phyloP scores from a whole-genome alignment of 1,140 invertebrate genomes.

The Coelopa frigida region DNA sequence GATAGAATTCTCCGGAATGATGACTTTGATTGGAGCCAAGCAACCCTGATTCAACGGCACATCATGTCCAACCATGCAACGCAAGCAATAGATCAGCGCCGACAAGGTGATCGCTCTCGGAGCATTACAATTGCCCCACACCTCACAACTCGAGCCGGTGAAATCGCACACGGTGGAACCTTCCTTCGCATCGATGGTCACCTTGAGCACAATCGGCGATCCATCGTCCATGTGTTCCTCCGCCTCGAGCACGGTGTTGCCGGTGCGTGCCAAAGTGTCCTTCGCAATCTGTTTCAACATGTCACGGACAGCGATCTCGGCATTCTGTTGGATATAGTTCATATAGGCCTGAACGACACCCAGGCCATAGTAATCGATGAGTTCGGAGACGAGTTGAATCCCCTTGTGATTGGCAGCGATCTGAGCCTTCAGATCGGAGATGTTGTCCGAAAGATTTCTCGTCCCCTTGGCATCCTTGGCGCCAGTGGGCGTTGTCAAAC shows the following conservation, averaged over 20 bases:
- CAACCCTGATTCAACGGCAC: constrained; percentile 96
- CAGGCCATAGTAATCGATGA: constrained; percentile 86
- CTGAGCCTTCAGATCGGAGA: constrained; percentile 94
- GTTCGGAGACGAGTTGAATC: constrained; percentile 77
- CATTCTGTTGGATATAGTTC: constrained; percentile 90
- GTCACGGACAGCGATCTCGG: constrained; percentile 86
- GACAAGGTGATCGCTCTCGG: constrained; percentile 93
- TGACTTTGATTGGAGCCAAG: constrained; percentile 75
- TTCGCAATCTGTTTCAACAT: constrained; percentile 69
- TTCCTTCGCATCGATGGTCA: constrained; percentile 62
- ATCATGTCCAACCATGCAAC: constrained; percentile 95
- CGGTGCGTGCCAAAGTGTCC: constrained; percentile 45
- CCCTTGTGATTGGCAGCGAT: constrained; percentile 98
- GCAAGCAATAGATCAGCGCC: constrained; percentile 95
- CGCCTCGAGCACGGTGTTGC: constrained; percentile 56
- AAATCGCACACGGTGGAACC: constrained; percentile 92
- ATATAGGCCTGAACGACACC: constrained; percentile 96
- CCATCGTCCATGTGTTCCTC: constrained; percentile 94
- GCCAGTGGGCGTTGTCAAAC: constrained; percentile 68
- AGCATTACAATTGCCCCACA: constrained; percentile 96
- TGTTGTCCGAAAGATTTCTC: constrained; percentile 83
- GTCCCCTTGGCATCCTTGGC: constrained; percentile 68
- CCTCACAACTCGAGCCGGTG: constrained; percentile 76
- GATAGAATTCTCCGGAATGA: constrained; percentile 79
- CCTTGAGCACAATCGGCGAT: constrained; percentile 67